Conservation (phyloP, 2,113 vertebrate species). For the Lanius collurio region DNA sequence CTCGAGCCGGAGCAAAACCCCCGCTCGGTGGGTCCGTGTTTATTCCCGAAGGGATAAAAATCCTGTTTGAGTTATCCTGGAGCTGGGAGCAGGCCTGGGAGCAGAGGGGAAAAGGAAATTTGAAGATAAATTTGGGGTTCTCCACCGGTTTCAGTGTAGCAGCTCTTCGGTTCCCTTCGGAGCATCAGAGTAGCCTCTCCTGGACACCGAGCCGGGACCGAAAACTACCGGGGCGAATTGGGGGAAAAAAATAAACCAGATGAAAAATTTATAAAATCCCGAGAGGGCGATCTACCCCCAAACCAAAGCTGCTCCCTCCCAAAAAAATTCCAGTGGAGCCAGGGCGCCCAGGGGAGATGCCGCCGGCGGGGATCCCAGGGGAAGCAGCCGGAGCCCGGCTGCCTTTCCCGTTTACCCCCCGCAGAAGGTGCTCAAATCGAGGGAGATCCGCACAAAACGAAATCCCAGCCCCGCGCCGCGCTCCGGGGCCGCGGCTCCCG, state of each 20-base stretch:
- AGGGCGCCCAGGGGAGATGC: neutral
- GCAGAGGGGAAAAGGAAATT: neutral
- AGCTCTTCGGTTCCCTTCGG: neutral
- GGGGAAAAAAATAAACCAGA: neutral
- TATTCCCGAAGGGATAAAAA: neutral
- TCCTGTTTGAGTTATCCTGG: neutral
- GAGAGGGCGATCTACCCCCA: neutral
- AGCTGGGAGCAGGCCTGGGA: constrained; percentile 14
- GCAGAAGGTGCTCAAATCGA: neutral
- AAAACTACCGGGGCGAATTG: neutral
- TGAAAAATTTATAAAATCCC: neutral
- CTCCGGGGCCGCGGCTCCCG: neutral
- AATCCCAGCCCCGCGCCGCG: neutral
- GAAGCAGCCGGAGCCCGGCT: neutral
- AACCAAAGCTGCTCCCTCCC: neutral
- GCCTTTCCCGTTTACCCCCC: neutral
- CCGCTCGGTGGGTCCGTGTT: rapidly evolving
- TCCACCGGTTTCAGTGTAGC: rapidly evolving
- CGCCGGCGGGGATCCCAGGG: neutral
- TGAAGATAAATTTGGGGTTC: neutral
- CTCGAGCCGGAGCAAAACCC: neutral
- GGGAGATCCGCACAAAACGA: neutral
- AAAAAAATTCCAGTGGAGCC: rapidly evolving
- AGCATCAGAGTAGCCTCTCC: neutral
- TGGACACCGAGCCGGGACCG: neutral